Base-by-base conservation (phyloP, 2,113 vertebrate species). In the Pelobates fuscus region DNA sequence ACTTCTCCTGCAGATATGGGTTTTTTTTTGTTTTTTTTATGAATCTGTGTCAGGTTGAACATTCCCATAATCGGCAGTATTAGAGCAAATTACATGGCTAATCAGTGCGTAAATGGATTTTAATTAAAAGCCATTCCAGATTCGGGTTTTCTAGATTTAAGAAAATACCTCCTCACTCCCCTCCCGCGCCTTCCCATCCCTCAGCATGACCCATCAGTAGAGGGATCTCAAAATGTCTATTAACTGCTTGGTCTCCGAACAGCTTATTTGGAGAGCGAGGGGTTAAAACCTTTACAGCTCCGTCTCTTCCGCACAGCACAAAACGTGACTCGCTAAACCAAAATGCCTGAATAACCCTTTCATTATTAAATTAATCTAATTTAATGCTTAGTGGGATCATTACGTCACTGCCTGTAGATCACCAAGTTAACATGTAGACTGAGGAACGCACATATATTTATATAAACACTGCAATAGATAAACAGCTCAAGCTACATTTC, bases 31-130 rank as follows among this genome's bases (percentile, higher is more conserved):
- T 41, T 41, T 46, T 17, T 64, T 72, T 64, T 77, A 77, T 68
- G 73, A 77, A 68, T 68, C 26, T 27, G 55, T 77, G 65, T 86
- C 86, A 82, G 54, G 58, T 46, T 63, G 74, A 85, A 83, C 82
- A 78, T 86, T 88, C 87, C 83, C 85, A 80, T 84, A 84, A 83
- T 87, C 77, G 80, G 81, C 82, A 81, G 84, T 81, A 83, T 86
- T 83, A 78, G 82, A 23, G 70, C 76, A 82, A 87, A 84, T 82
- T 84, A 81, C 86, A 85, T 80, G 82, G 82, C 85, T 85, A 84
- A 84, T 86, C 79, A 80, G 82, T 85, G 84, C 80, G 85, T 87
- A 87, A 87, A 87, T 85, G 85, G 84, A 85, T 82, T 86, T 86
- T 84, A 87, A 85, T 85, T 82, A 85, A 83, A 80, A 83, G 81